phyloP scores from a whole-genome alignment of 2,888 invertebrate species.

The Brachyopa scutellaris region DNA sequence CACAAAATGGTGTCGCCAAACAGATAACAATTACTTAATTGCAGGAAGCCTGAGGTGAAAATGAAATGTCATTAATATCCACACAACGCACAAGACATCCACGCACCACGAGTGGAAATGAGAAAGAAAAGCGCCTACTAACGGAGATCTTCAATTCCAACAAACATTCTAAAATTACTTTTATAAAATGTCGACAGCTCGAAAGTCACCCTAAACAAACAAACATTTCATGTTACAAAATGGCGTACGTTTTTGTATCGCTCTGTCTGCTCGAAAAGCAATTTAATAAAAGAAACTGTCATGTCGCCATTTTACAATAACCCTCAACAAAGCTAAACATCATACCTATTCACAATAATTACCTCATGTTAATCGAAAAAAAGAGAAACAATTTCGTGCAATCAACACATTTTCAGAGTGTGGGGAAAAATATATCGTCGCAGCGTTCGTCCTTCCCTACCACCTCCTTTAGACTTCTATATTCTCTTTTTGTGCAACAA shows the following conservation, averaged over 20 bases:
- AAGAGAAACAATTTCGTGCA: neutral
- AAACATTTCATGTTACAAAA: slow-evolving; percentile 34
- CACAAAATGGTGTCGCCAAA: no score
- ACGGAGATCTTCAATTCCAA: neutral
- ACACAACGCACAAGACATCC: no score
- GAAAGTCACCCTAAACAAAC: slow-evolving; percentile 15
- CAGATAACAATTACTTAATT: no score
- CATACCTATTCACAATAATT: no score
- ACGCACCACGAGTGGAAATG: no score
- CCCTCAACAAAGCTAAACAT: no score
- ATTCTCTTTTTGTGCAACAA: slow-evolving; percentile 45
- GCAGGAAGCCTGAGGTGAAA: no score
- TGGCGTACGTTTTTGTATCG: slow-evolving; percentile 22
- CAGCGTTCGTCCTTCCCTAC: neutral
- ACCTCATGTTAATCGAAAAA: no score
- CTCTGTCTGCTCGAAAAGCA: slow-evolving; percentile 13
- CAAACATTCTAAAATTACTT: neutral
- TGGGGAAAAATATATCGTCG: neutral
- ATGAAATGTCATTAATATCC: no score
- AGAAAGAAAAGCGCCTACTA: no score
- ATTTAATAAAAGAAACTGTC: slow-evolving; percentile 34
- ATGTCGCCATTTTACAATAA: slow-evolving; percentile 62
- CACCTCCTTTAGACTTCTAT: neutral
- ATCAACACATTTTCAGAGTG: neutral
- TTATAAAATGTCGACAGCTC: neutral